Evolutionary conservation across 2,113 vertebrate genomes (phyloP).

Genomic region (Phaethon lepturus): DNA sequence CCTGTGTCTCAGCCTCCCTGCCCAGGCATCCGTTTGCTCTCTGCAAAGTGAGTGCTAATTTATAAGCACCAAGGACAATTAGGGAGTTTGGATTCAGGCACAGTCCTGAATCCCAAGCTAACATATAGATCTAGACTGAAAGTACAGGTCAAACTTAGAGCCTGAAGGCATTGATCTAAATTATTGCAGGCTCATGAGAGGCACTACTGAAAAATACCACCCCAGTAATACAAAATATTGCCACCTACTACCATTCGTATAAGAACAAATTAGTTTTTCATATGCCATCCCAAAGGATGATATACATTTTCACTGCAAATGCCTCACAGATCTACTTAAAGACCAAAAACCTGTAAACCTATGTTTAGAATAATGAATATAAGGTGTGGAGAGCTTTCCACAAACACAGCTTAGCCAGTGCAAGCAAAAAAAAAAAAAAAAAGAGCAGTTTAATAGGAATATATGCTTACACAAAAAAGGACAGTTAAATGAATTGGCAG

Average conservation of each 20-base stretch:
- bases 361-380: not conserved
- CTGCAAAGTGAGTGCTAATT: not conserved
- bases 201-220: not conserved
- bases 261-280: not conserved
- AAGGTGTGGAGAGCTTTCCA: not conserved
- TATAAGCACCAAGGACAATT: not conserved
- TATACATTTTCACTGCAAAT: not conserved
- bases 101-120: not conserved
- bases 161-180: not conserved
- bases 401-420: not conserved
- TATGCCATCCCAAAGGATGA: not conserved
- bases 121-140: not conserved
- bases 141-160: not conserved
- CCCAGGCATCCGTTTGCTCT: not conserved
- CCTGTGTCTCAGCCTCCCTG: not conserved
- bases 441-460: not conserved
- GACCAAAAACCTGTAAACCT: not conserved
- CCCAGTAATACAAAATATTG: not conserved
- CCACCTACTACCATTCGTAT: not conserved
- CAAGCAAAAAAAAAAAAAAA: not conserved
- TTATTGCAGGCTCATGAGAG: not conserved
- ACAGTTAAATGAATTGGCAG: not conserved
- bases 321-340: not conserved
- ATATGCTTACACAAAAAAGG: not conserved
- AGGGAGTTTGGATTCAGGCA: not conserved